phyloP scores from a whole-genome alignment of 1,140 invertebrate species.

The Eulimnadia texana region DNA sequence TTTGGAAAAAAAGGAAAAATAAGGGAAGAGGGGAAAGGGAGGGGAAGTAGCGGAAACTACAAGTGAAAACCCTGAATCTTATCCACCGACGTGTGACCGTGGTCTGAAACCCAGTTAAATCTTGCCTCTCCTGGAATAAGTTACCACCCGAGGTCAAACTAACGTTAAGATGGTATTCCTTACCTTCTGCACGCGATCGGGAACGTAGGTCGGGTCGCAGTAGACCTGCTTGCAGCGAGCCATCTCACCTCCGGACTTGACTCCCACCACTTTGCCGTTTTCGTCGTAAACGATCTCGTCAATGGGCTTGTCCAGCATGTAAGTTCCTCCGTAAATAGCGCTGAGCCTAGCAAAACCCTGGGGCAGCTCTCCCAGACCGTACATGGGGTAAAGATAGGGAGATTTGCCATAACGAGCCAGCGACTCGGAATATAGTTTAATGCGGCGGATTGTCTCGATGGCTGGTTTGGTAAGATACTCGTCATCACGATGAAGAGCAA shows the following conservation, averaged over 20 bases:
- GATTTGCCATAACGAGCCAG: slow-evolving; percentile 96
- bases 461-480: slow-evolving; percentile 74
- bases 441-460: slow-evolving; percentile 70
- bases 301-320: slow-evolving; percentile 97
- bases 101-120: no score
- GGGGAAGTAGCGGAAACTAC: no score
- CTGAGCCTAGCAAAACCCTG: slow-evolving; percentile 95
- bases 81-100: no score
- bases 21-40: no score
- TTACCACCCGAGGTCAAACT: no score
- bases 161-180: no score
- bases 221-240: slow-evolving; percentile 96
- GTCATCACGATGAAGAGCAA: slow-evolving; percentile 85
- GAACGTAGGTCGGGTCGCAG: slow-evolving; percentile 95
- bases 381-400: slow-evolving; percentile 97
- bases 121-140: no score
- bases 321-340: slow-evolving; percentile 98
- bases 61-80: no score
- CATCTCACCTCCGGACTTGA: slow-evolving; percentile 77
- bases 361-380: slow-evolving; percentile 94
- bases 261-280: slow-evolving; percentile 77
- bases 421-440: slow-evolving; percentile 94
- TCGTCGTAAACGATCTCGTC: slow-evolving; percentile 82
- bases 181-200: slow-evolving; percentile 51
- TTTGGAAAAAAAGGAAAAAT: no score